Evolutionary conservation across 2,797 vertebrate genomes (phyloP).

Genomic region (Trachurus trachurus): DNA sequence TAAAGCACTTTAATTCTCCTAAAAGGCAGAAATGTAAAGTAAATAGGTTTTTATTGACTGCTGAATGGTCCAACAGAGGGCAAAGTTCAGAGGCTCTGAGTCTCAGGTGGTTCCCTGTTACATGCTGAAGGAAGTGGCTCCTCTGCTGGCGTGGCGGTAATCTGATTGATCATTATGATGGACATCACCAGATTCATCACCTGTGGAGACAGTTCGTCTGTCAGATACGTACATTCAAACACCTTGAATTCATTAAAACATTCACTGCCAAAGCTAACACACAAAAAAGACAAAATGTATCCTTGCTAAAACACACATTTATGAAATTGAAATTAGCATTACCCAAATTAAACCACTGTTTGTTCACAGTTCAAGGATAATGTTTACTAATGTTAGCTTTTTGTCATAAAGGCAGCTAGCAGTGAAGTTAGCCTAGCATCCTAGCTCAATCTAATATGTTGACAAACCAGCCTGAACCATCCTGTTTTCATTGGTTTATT

Average conservation of each 20-base stretch:
- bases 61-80: slow-evolving; percentile 15
- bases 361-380: too few species aligned
- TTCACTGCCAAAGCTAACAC: too few species aligned
- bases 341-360: too few species aligned
- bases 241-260: not conserved
- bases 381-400: too few species aligned
- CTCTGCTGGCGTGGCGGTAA: slow-evolving; percentile 40
- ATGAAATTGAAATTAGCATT: too few species aligned
- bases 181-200: slow-evolving; percentile 68
- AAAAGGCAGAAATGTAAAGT: slow-evolving; percentile 12
- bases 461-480: too few species aligned
- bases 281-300: too few species aligned
- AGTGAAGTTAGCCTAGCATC: too few species aligned
- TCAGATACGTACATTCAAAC: not conserved
- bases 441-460: too few species aligned
- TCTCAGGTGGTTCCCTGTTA: slow-evolving; percentile 24
- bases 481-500: too few species aligned
- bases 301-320: too few species aligned
- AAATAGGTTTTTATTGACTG: not conserved
- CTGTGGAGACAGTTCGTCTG: slow-evolving; percentile 35
- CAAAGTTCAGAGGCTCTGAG: not conserved
- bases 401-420: too few species aligned
- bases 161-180: slow-evolving; percentile 68
- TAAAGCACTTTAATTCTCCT: not conserved
- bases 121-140: slow-evolving; percentile 46